Evolutionary conservation across 2,888 invertebrate species (phyloP).

Genomic region (Synergus itoensis): DNA sequence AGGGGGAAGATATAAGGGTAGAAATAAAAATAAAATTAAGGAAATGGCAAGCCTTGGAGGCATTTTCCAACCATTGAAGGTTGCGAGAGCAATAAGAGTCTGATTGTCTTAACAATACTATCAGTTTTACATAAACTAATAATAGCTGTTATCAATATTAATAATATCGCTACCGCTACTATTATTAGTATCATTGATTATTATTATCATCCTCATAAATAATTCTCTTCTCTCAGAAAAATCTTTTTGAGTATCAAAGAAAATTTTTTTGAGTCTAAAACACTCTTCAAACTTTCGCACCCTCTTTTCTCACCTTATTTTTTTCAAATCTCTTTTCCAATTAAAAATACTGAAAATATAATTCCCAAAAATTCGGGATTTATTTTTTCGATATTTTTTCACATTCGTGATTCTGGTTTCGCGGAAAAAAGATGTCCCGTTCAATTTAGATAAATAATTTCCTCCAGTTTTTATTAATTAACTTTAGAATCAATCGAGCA

Average conservation of each 20-base stretch:
- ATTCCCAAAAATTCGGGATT: no score
- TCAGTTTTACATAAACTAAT: constrained; percentile 65
- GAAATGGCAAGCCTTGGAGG: neutral
- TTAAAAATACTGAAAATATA: no score
- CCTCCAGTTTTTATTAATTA: no score
- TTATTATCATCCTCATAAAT: neutral
- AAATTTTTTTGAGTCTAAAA: neutral
- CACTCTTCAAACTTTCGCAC: no score
- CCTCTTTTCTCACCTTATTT: no score
- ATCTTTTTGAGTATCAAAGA: neutral
- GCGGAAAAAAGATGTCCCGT: no score
- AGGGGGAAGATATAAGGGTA: neutral
- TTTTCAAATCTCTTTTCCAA: no score
- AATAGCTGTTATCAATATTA: constrained; percentile 54
- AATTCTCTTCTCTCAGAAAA: neutral
- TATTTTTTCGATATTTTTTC: no score
- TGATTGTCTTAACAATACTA: constrained; percentile 78
- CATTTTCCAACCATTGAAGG: constrained; percentile 64
- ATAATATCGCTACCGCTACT: constrained; percentile 57
- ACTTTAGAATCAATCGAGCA: neutral
- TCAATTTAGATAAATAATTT: no score
- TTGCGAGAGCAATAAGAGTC: constrained; percentile 73
- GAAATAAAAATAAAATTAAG: neutral
- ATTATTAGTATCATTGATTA: constrained; percentile 49
- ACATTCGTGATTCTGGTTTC: no score